phyloP scores from a whole-genome alignment of 2,797 vertebrate species.

The Anguilla marmorata region DNA sequence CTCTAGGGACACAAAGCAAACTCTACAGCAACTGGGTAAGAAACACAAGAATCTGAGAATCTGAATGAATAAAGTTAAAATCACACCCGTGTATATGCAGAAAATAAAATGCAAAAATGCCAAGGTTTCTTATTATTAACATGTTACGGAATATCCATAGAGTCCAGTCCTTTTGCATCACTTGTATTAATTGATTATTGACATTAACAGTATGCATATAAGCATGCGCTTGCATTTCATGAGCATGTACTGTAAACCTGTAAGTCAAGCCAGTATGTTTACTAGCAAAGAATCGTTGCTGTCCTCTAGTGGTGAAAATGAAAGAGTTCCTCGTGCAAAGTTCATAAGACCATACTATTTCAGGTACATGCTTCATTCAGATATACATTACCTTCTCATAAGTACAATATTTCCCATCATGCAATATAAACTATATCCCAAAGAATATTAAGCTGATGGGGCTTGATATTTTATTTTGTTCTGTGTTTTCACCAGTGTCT shows the following conservation, averaged over 20 bases:
- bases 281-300: neutral
- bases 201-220: neutral
- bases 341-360: neutral
- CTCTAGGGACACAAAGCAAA: neutral
- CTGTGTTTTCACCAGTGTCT: neutral
- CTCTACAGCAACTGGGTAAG: neutral
- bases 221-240: neutral
- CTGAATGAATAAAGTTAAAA: neutral
- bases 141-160: neutral
- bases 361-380: neutral
- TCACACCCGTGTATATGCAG: neutral
- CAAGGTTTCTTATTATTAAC: neutral
- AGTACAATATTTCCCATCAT: neutral
- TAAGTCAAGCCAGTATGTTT: neutral
- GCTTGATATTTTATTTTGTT: neutral
- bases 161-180: neutral
- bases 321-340: neutral
- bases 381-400: neutral
- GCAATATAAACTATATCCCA: neutral
- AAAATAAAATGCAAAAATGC: neutral
- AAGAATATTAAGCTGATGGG: neutral
- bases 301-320: neutral
- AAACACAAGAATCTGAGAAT: neutral
- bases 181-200: neutral
- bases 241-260: no score